phyloP scores from a whole-genome alignment of 2,888 invertebrate genomes.

The Sphaeridia pumilis region DNA sequence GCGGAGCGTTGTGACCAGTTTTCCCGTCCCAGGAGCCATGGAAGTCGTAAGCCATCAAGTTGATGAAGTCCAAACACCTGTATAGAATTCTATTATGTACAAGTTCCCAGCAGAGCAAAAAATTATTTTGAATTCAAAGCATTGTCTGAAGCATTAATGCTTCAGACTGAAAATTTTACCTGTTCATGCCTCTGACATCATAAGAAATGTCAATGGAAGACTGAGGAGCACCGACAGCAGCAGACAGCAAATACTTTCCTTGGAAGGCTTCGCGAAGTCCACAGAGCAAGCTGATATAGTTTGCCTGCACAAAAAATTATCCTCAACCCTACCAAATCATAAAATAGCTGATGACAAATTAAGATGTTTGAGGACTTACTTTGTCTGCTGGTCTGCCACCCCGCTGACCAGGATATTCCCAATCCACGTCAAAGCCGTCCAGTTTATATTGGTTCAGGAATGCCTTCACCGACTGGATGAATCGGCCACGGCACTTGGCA shows the following conservation, averaged over 20 bases:
- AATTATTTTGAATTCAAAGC: neutral
- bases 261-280: too few species aligned
- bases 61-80: slow-evolving; percentile 41
- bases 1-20: too few species aligned
- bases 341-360: too few species aligned
- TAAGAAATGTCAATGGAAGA: too few species aligned
- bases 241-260: too few species aligned
- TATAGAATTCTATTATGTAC: neutral
- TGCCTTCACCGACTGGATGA: slow-evolving; percentile 47
- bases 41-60: slow-evolving; percentile 47
- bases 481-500: slow-evolving; percentile 40
- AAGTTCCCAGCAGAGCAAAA: neutral
- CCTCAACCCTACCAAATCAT: too few species aligned
- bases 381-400: neutral
- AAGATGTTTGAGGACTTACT: too few species aligned
- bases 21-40: too few species aligned
- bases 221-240: too few species aligned
- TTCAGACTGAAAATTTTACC: too few species aligned
- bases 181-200: neutral
- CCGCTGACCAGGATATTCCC: slow-evolving; percentile 40
- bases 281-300: too few species aligned
- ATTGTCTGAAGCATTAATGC: neutral
- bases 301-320: too few species aligned
- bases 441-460: slow-evolving; percentile 50
- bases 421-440: slow-evolving; percentile 60